Conservation (phyloP, 1,140 invertebrate species). For the Dermatophagoides farinae region DNA sequence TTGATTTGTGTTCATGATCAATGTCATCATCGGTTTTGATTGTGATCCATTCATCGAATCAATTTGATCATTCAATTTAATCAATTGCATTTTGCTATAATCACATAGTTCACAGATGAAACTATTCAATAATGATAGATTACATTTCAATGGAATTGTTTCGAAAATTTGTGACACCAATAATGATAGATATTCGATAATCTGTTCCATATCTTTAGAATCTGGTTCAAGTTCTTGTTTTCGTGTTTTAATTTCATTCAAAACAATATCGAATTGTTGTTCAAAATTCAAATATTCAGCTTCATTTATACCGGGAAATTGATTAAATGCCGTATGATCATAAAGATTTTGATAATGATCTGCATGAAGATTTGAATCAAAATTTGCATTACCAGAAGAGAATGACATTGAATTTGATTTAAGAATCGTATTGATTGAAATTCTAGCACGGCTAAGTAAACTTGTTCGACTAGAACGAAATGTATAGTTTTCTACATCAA, state of each 20-base stretch:
- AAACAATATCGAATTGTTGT: background rate
- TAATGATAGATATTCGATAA: conserved; percentile 62
- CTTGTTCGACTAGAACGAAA: background rate
- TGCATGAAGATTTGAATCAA: background rate
- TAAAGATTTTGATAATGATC: conserved; percentile 7
- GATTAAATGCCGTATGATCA: background rate
- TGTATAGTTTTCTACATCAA: background rate
- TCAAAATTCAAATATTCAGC: background rate
- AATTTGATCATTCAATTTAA: background rate
- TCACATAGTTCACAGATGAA: conserved; percentile 58
- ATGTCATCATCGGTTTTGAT: background rate
- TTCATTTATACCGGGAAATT: conserved; percentile 6
- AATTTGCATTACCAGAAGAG: background rate
- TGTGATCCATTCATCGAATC: background rate
- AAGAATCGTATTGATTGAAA: conserved; percentile 4
- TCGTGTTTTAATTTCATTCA: background rate
- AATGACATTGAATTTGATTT: background rate
- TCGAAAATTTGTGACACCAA: conserved; percentile 53
- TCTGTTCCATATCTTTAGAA: conserved; percentile 46
- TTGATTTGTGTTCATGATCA: background rate
- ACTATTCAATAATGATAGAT: conserved; percentile 52
- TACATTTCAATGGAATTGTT: conserved; percentile 63
- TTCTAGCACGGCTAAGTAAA: background rate
- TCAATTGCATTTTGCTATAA: conserved; percentile 32
- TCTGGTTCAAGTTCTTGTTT: background rate